Percentiles rank a stretch among this genome's conserved stretches.
Conservation (phyloP, 2,797 vertebrate genomes). For the Lacerta agilis region DNA sequence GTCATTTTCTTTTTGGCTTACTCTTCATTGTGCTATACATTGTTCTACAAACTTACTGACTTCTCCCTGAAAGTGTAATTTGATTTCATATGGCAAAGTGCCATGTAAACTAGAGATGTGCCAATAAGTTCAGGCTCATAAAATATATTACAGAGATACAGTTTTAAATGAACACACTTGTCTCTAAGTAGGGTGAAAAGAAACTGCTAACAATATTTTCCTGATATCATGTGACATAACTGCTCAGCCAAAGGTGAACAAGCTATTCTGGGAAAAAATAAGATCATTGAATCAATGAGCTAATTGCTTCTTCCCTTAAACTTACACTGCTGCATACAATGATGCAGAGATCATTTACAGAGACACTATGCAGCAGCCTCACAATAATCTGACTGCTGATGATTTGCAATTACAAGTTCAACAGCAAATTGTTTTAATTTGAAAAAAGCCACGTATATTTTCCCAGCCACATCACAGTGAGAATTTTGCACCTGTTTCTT, state of each 20-base stretch:
- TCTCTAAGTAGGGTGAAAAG: background rate
- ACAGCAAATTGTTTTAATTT: slow-evolving; percentile 15
- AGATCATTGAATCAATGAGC: slow-evolving; percentile 11
- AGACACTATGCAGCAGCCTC: background rate
- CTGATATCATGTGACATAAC: slow-evolving; percentile 21
- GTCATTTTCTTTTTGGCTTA: slow-evolving; percentile 1
- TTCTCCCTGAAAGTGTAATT: slow-evolving; percentile 41
- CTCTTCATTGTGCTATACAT: slow-evolving; percentile 36
- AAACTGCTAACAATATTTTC: slow-evolving; percentile 19
- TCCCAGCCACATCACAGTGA: background rate
- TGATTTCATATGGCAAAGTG: slow-evolving; percentile 41
- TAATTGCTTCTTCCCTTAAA: background rate
- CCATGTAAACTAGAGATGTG: slow-evolving; percentile 44
- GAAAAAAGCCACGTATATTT: background rate
- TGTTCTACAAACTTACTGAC: slow-evolving; percentile 19
- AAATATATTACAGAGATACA: slow-evolving; percentile 43
- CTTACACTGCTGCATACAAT: background rate
- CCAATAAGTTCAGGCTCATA: slow-evolving; percentile 41
- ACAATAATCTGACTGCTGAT: background rate
- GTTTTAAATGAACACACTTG: slow-evolving; percentile 48
- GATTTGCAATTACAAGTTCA: slow-evolving; percentile 9
- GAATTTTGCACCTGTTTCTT: background rate
- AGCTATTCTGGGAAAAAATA: background rate
- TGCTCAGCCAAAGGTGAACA: slow-evolving; percentile 12
- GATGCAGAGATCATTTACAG: background rate